Percentiles rank a stretch among this genome's conserved stretches.
Evolutionary conservation across 2,888 invertebrate genomes (phyloP).

Genomic region (Celastrina argiolus): DNA sequence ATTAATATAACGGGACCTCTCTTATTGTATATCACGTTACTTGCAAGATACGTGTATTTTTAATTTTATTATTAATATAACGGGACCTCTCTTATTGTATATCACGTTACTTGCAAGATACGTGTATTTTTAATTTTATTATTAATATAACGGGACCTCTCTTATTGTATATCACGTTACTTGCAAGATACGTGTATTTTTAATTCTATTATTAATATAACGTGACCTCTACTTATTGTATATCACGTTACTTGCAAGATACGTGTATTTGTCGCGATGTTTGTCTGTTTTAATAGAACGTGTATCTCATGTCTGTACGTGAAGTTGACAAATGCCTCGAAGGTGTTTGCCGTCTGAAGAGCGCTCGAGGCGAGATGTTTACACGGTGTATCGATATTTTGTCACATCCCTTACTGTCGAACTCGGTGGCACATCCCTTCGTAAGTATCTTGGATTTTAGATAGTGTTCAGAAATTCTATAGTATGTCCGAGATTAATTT

Average conservation of each 20-base stretch:
- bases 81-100: too few species aligned
- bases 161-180: too few species aligned
- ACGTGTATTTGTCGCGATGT: not conserved
- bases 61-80: too few species aligned
- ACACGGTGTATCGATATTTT: constrained; percentile 24
- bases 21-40: too few species aligned
- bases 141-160: too few species aligned
- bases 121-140: too few species aligned
- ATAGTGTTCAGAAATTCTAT: not conserved
- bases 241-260: not conserved
- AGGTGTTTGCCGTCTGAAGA: constrained; percentile 49
- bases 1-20: too few species aligned
- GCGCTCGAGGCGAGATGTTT: constrained; percentile 31
- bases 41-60: too few species aligned
- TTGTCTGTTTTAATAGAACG: constrained; percentile 25
- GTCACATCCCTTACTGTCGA: not conserved
- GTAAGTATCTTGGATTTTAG: not conserved
- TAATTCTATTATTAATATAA: too few species aligned
- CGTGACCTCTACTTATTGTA: not conserved
- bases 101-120: too few species aligned
- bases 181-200: too few species aligned
- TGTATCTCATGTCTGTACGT: constrained; percentile 28
- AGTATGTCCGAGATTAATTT: too few species aligned
- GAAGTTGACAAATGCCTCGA: constrained; percentile 60
- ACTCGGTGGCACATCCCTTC: not conserved